Conservation (phyloP, 2,888 invertebrate genomes). For the Troides oblongomaculatus region DNA sequence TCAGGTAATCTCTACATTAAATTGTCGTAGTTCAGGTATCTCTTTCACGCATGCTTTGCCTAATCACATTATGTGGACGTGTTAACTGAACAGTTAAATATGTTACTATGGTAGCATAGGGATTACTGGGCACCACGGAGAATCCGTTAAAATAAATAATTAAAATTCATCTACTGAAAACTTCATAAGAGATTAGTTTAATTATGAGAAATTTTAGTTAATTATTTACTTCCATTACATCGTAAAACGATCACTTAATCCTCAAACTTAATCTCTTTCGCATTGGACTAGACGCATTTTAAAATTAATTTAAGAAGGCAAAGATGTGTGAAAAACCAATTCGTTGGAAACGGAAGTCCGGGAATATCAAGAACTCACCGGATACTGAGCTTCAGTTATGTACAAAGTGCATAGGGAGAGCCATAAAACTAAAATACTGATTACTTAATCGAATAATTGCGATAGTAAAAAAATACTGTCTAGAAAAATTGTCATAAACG, state of each 20-base stretch:
- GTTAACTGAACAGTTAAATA: conserved; percentile 72
- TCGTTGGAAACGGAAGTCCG: conserved; percentile 45
- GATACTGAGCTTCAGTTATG: conserved; percentile 54
- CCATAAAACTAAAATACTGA: conserved; percentile 74
- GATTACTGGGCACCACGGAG: conserved; percentile 51
- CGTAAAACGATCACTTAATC: conserved; percentile 58
- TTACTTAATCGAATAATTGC: conserved; percentile 45
- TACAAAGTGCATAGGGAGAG: conserved; percentile 61
- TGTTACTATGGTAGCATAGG: conserved; percentile 66
- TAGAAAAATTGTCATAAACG: conserved; percentile 58
- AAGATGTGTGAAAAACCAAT: conserved; percentile 75
- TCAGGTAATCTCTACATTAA: conserved; percentile 34
- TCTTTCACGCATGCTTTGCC: conserved; percentile 74
- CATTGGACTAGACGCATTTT: conserved; percentile 78
- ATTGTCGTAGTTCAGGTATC: conserved; percentile 63
- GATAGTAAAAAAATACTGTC: conserved; percentile 68
- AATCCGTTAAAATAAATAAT: conserved; percentile 44
- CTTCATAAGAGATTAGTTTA: conserved; percentile 49
- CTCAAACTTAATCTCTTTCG: conserved; percentile 76
- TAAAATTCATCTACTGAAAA: conserved; percentile 49
- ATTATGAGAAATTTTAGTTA: conserved; percentile 45
- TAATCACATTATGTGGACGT: conserved; percentile 75
- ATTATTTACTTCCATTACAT: conserved; percentile 42
- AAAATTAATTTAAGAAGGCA: conserved; percentile 75
- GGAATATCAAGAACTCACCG: conserved; percentile 48